Base-by-base conservation (phyloP, 2,888 invertebrate genomes). In the Drosophila infuscata region DNA sequence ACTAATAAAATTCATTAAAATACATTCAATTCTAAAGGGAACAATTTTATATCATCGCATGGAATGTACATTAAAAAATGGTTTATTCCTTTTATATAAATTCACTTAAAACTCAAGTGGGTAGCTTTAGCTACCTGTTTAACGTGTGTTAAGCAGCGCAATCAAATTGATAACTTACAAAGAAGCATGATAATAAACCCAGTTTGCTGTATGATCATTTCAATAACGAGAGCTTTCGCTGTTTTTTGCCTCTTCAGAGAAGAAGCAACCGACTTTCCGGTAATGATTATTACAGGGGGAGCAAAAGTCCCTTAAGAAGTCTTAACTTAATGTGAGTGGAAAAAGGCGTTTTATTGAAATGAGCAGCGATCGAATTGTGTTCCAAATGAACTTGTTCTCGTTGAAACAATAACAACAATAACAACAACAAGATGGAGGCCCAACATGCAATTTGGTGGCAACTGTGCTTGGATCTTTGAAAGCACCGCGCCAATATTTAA, bases 101-200 rank as follows among this genome's bases (percentile, higher is more conserved):
- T 30, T 30, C 12, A 29, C 2, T 35, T 30, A 15, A 30, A 5
- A 15, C 3, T 4, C 15, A 46, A 2, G 25, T 25, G 46, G 8
- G 25, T 46, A 32, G 17, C 32, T 49, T n/a, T 51, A 20, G 32
- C 9, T 46, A 17, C 52, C 36, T 32, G 46, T 36, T 43, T 54
- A n/a, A 41, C 52, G 53, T 48, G 32, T 25, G 49, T 25, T 49
- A 49, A 33, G 12, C n/a, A 41, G 54, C 66, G 30, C 56, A 67
- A 59, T 64, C 49, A 69, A 74, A 81, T 70, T 53, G 60, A 52
- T 57, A 68, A 71, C 65, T 74, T 65, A 64, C 66, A 73, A 68
- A 70, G 82, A 76, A 74, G 68, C 78, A 88, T 84, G 84, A 84
- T 82, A 84, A 87, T 85, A 89, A 89, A 82, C 82, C 78, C 82